Evolutionary conservation across 53 echinoderm and acorn worm species (phyloP).

Genomic region (Temnopleurus reevesii): DNA sequence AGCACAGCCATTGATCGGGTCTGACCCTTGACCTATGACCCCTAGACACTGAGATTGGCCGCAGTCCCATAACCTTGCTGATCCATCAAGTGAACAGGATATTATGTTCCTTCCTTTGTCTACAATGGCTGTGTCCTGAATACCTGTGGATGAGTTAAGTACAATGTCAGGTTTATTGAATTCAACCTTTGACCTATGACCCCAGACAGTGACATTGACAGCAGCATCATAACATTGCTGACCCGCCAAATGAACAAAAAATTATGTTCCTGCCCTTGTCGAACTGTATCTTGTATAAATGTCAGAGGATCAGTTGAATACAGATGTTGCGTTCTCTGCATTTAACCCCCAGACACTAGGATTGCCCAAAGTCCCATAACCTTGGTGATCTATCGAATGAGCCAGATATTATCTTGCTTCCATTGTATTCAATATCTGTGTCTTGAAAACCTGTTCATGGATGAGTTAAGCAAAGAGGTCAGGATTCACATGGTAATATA

Average conservation of each 20-base stretch:
- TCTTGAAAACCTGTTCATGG: constrained; percentile 69
- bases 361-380: too few species aligned
- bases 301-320: too few species aligned
- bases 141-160: constrained; percentile 48
- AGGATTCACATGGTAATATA: too few species aligned
- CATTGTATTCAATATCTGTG: constrained; percentile 65
- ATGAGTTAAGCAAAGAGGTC: not conserved
- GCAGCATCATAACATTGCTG: constrained; percentile 92
- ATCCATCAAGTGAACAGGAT: constrained; percentile 87
- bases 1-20: constrained; percentile 82
- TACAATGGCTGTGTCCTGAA: constrained; percentile 77
- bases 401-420: not conserved
- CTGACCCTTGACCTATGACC: constrained; percentile 64
- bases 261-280: constrained; percentile 93
- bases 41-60: constrained; percentile 81
- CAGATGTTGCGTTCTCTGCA: too few species aligned
- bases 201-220: constrained; percentile 75
- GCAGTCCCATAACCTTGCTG: constrained; percentile 94
- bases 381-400: too few species aligned
- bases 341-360: too few species aligned
- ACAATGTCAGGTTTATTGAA: constrained; percentile 63
- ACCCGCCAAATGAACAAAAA: constrained; percentile 85
- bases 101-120: constrained; percentile 93
- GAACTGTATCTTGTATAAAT: too few species aligned
- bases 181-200: constrained; percentile 65